Conservation (phyloP, 2,113 vertebrate genomes). For the Trochalopteron elliotii region DNA sequence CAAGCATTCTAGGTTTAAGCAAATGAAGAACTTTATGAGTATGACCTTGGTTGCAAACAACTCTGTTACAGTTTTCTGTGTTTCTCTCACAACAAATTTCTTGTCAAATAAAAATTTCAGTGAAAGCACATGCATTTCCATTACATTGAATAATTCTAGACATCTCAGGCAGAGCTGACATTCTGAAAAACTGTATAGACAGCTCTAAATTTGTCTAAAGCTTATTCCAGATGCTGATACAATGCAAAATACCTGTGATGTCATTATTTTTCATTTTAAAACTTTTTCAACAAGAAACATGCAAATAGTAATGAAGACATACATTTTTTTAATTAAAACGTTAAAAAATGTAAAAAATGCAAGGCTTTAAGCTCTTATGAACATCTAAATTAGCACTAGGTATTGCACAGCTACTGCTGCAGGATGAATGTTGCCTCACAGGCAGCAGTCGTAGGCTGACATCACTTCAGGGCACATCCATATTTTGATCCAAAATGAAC, state of each 20-base stretch:
- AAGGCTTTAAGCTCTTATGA: not conserved
- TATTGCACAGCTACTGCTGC: not conserved
- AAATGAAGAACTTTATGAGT: not conserved
- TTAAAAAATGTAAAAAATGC: not conserved
- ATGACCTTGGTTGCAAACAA: not conserved
- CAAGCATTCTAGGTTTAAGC: not conserved
- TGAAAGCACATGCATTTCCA: not conserved
- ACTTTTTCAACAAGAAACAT: not conserved
- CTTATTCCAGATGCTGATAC: not conserved
- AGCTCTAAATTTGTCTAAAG: slow-evolving; percentile 1
- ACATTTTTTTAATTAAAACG: not conserved
- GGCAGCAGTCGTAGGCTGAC: not conserved
- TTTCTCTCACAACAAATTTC: not conserved
- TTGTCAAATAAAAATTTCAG: not conserved
- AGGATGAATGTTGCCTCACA: not conserved
- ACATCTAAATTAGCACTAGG: not conserved
- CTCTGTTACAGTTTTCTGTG: not conserved
- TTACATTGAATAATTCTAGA: not conserved
- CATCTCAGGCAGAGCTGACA: not conserved
- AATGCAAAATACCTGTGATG: not conserved
- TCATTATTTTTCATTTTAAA: not conserved
- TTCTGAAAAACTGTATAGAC: not conserved
- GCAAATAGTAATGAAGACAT: not conserved
- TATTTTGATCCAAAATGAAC: not conserved
- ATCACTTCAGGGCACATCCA: not conserved